A percentile compares a stretch with the other conserved stretches of the same genome.
phyloP scores from a whole-genome alignment of 2,797 vertebrate species.

The Champsocephalus esox region DNA sequence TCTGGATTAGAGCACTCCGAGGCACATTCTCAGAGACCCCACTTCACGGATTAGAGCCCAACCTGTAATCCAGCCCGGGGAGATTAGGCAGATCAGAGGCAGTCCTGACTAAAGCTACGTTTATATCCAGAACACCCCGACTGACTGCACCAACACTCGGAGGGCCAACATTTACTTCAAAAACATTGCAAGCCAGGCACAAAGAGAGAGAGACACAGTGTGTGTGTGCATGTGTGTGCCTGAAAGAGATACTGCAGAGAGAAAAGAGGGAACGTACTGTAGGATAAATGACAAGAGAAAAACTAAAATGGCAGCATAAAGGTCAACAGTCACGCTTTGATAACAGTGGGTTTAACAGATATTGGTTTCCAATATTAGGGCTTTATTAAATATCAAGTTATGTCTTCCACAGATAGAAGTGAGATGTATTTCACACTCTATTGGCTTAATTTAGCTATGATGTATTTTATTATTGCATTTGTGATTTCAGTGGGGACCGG shows the following conservation, averaged over 20 bases:
- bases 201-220: conserved; percentile 35
- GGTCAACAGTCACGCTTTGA: conserved; percentile 73
- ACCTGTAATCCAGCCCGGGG: conserved; percentile 80
- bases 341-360: conserved; percentile 60
- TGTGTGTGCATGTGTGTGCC: conserved; percentile 1
- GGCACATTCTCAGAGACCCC: conserved; percentile 74
- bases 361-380: conserved; percentile 46
- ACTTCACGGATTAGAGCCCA: conserved; percentile 81
- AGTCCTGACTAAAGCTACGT: conserved; percentile 76
- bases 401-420: neutral
- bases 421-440: conserved; percentile 6
- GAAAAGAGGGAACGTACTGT: conserved; percentile 25
- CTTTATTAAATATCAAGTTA: conserved; percentile 60
- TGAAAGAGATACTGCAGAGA: conserved; percentile 57
- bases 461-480: neutral
- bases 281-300: conserved; percentile 40
- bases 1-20: conserved; percentile 74
- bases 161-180: conserved; percentile 72
- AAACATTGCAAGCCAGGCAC: conserved; percentile 57
- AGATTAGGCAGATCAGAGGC: conserved; percentile 82
- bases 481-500: neutral
- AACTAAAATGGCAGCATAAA: conserved; percentile 65
- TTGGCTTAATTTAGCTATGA: conserved; percentile 15
- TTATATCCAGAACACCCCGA: conserved; percentile 73
- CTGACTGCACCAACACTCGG: conserved; percentile 66